Evolutionary conservation across 1,140 invertebrate genomes (phyloP), one percentile per base, ranked within the genome.

Genomic region (Catajapyx aquilonaris): DNA sequence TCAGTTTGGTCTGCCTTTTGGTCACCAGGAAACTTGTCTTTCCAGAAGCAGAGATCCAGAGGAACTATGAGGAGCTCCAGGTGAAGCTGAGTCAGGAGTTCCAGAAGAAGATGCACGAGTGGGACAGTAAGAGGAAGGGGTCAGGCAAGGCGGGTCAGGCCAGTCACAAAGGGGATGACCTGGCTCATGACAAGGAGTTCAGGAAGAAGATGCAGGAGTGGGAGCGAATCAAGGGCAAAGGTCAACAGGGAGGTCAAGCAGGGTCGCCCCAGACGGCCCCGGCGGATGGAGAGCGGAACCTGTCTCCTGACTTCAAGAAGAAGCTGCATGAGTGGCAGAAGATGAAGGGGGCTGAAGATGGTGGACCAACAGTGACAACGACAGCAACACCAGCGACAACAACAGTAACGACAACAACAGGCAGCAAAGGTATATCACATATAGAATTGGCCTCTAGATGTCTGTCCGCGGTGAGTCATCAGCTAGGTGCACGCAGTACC

Each of bases 321-420:
- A 85, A 85, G 52, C 55, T 86, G 1, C 68, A 76, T 43, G 81
- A 86, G 49, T 86, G 80, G 81, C 72, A 83, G 46, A 68, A 73
- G n/a, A 70, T 74, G 46, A 79, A 77, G 47, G 72, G 71, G 16
- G 56, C 53, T 11, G 52, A 51, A 1, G 42, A n/a, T n/a, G n/a
- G n/a, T n/a, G n/a, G n/a, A n/a, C n/a, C n/a, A n/a, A n/a, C n/a
- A n/a, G n/a, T n/a, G n/a, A n/a, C 3, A 31, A 31, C 18, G 7
- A 15, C 7, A 13, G 13, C 3, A 31, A 7, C 7, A 31, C 43
- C 42, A 5, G 39, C 44, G 16, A 46, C 31, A 2, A 42, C 43
- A 37, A 41, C 44, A 43, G 23, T 11, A 39, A 32, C 2, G 25
- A 17, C 23, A 15, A 33, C 40, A 10, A n/a, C n/a, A n/a, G n/a